These are phyloP conservation scores for Anorthoa munda DNA, from an alignment of 2,888 invertebrate genomes.

Conservation along the genomic window DNA sequence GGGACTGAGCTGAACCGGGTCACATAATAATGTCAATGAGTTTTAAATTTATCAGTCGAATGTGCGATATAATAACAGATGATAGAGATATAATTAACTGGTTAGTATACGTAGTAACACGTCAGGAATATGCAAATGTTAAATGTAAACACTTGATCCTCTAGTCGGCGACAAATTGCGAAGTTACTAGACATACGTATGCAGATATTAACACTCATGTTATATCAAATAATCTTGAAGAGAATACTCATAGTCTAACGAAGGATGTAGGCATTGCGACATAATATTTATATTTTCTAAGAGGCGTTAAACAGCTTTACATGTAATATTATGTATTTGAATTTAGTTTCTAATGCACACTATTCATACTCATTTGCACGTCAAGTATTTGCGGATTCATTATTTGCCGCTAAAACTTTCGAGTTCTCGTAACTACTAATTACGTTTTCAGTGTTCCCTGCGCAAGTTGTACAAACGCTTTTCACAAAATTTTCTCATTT, in stretches of 20 bases:
- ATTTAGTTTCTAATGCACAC: conserved; percentile 41
- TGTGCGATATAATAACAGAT: conserved; percentile 15
- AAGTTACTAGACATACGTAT: conserved; percentile 35
- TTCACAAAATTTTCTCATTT: conserved; percentile 4
- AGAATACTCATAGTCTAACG: conserved; percentile 34
- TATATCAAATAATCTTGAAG: conserved; percentile 53
- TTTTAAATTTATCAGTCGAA: conserved; percentile 39
- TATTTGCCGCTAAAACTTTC: conserved; percentile 42
- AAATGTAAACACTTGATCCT: conserved; percentile 49
- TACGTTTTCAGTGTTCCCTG: conserved; percentile 20
- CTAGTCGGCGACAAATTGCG: conserved; percentile 40
- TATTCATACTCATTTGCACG: conserved; percentile 36
- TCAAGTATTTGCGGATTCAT: conserved; percentile 40
- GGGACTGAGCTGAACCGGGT: conserved; percentile 63
- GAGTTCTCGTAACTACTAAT: conserved; percentile 14
- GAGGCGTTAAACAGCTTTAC: conserved; percentile 26
- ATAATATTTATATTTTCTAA: conserved; percentile 44
- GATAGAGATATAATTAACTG: conserved; percentile 38
- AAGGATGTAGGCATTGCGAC: conserved; percentile 26
- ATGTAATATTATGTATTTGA: conserved; percentile 39
- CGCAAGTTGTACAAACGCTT: neutral
- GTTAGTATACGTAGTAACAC: conserved; percentile 23
- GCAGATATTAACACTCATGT: conserved; percentile 52
- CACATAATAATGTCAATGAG: conserved; percentile 65
- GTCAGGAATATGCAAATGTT: conserved; percentile 40